Base-by-base conservation (phyloP, 2,797 vertebrate species). In the Ptychobarbus kaznakovi region DNA sequence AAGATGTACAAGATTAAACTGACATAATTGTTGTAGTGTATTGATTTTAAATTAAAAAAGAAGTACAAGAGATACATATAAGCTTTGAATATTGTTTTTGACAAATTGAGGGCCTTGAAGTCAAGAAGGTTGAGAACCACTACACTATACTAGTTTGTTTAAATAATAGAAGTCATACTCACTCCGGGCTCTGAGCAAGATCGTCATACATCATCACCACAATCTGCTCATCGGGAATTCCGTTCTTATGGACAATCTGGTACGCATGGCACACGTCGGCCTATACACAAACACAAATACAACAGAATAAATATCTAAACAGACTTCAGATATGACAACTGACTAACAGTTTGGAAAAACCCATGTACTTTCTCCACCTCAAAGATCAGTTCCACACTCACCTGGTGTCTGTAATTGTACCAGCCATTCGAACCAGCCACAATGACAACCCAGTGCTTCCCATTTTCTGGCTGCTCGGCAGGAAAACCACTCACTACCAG, bases 201-300 rank as follows among this genome's bases (percentile, higher is more conserved):
- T 99, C 98, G 22, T 99, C 98, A 0, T 96, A 99, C 98, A 99
- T 99, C 98, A 99, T 99, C 49, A 99, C 96, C 22, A 99, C 81
- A 7, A 99, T 96, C 92, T 97, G 97, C 91, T 99, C 97, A 3
- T 99, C 98, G 0, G 98, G 98, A 88, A 99, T 94, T n/a, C 98
- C 98, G 1, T 99, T 98, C 22, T 90, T 94, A 92, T 96, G 97
- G 2, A 99, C 96, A 1, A 99, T 99, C 94, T 99, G 98, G 90
- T 99, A 99, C 0, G 98, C 97, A 0, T 99, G 98, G 92, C 98
- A 99, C 0, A 92, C 96, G 0, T 99, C 98, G 0, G 98, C 98
- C 98, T 99, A 89, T 56, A 86, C 53, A 42, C 53, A 85, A 12
- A 80, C 46, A 85, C 4, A 69, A 9, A 86, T 18, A 80, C 58